Percentiles rank a stretch among this genome's conserved stretches.
phyloP scores from a whole-genome alignment of 2,888 invertebrate genomes.

The Hirtodrosophila duncani region DNA sequence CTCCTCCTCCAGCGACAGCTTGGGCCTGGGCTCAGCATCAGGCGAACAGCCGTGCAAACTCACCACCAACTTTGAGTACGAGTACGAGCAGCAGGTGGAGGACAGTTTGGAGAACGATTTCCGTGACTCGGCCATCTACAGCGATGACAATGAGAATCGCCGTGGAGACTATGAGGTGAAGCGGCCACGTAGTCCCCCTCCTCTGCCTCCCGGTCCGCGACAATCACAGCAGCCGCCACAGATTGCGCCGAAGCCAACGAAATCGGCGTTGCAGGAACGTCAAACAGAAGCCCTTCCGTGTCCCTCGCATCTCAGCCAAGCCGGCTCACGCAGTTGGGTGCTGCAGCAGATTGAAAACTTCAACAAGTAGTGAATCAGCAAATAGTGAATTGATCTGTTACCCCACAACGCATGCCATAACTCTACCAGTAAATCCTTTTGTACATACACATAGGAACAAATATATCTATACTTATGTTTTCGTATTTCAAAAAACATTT shows the following conservation, averaged over 20 bases:
- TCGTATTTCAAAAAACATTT: constrained; percentile 7
- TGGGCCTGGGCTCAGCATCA: constrained; percentile 68
- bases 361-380: constrained; percentile 62
- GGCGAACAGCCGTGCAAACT: constrained; percentile 19
- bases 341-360: constrained; percentile 78
- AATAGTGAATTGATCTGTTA: too few species aligned
- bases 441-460: constrained; percentile 1
- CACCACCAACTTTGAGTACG: constrained; percentile 84
- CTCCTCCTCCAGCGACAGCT: constrained; percentile 77
- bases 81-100: constrained; percentile 87
- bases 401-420: constrained; percentile 37
- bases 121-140: constrained; percentile 90
- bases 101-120: constrained; percentile 84
- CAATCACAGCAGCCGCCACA: constrained; percentile 47
- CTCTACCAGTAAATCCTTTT: constrained; percentile 23
- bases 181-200: constrained; percentile 62
- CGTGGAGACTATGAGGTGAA: constrained; percentile 51
- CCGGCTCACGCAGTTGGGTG: constrained; percentile 77
- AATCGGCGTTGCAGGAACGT: neutral
- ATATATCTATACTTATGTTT: constrained; percentile 12
- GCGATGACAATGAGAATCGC: constrained; percentile 81
- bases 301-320: constrained; percentile 55
- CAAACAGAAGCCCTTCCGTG: neutral
- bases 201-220: constrained; percentile 58
- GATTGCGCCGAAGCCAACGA: constrained; percentile 62